phyloP scores from a whole-genome alignment of 2,888 invertebrate genomes.

The Pammene fasciana region DNA sequence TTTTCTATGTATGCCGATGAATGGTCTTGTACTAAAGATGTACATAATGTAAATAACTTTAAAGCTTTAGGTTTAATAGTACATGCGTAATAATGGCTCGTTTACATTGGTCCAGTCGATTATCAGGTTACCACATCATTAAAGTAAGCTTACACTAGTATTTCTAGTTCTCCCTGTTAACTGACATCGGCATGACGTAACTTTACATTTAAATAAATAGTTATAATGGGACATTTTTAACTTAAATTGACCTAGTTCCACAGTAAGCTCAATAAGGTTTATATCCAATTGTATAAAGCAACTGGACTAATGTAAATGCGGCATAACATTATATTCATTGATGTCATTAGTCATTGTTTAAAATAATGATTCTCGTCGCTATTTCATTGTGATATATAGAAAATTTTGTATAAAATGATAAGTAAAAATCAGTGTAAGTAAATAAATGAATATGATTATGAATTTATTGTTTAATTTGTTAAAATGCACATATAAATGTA shows the following conservation, averaged over 20 bases:
- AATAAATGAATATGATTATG: constrained; percentile 63
- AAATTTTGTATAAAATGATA: constrained; percentile 70
- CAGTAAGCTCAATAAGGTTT: too few species aligned
- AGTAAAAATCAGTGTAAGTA: constrained; percentile 67
- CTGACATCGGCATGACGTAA: not conserved
- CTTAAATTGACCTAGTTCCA: too few species aligned
- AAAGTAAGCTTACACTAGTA: not conserved
- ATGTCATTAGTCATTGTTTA: constrained; percentile 64
- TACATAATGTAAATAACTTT: constrained; percentile 38
- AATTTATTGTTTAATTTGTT: constrained; percentile 42
- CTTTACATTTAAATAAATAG: too few species aligned
- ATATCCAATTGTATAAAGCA: not conserved
- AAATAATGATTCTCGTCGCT: constrained; percentile 65
- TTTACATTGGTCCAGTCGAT: constrained; percentile 9
- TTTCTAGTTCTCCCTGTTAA: not conserved
- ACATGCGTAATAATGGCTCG: constrained; percentile 44
- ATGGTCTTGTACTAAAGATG: constrained; percentile 4
- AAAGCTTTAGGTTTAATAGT: constrained; percentile 48
- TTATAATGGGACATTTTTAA: too few species aligned
- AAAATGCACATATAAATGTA: not conserved
- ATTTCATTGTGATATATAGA: constrained; percentile 77
- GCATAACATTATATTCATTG: constrained; percentile 57
- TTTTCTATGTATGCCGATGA: not conserved
- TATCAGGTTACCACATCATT: not conserved
- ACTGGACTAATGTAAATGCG: not conserved